phyloP scores from a whole-genome alignment of 2,797 vertebrate genomes.

The Vespertilio murinus region DNA sequence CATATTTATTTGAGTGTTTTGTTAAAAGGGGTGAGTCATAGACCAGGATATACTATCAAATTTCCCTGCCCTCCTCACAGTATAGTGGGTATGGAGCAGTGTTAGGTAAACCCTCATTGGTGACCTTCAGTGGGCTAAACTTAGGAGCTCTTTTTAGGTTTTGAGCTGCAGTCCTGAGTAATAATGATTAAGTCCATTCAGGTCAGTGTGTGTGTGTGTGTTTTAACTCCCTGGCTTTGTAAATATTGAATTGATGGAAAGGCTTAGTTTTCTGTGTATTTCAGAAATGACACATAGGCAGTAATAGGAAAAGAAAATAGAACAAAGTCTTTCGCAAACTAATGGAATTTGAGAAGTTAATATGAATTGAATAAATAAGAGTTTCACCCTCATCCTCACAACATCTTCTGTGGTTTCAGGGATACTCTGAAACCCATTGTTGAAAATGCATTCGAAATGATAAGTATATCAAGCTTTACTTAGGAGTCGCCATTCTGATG shows the following conservation, averaged over 20 bases:
- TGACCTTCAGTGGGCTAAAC: slow-evolving; percentile 67
- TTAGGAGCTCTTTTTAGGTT: slow-evolving; percentile 76
- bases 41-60: background rate
- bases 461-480: slow-evolving; percentile 1
- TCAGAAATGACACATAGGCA: background rate
- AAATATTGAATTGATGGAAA: slow-evolving; percentile 77
- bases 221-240: slow-evolving; percentile 70
- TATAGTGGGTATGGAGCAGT: slow-evolving; percentile 37
- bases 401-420: slow-evolving; percentile 70
- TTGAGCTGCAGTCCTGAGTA: slow-evolving; percentile 72
- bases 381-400: background rate
- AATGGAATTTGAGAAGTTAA: slow-evolving; percentile 27
- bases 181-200: slow-evolving; percentile 76
- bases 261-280: slow-evolving; percentile 49
- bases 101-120: slow-evolving; percentile 65
- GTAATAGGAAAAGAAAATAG: slow-evolving; percentile 57
- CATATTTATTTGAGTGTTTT: background rate
- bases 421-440: slow-evolving; percentile 62
- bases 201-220: slow-evolving; percentile 71
- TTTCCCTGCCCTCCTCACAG: background rate
- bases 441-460: slow-evolving; percentile 70
- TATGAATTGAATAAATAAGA: background rate
- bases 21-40: background rate
- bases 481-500: slow-evolving; percentile 44
- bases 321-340: slow-evolving; percentile 7